Evolutionary conservation across 2,113 vertebrate species (phyloP).

Genomic region (Eolophus roseicapilla): DNA sequence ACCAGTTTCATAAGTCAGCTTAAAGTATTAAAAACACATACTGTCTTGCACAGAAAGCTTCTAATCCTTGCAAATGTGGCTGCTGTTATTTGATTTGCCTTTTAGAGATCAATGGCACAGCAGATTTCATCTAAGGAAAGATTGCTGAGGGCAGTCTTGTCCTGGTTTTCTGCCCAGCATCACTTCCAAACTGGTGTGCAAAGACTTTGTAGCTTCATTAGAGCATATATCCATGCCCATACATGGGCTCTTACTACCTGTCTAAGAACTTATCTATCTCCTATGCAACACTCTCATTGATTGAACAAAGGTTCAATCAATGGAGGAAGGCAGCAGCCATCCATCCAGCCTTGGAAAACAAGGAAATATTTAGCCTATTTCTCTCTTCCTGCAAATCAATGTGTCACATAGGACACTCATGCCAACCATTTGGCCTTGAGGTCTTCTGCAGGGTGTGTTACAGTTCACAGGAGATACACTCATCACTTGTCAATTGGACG

Average conservation of each 20-base stretch:
- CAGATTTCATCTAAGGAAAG: conserved; percentile 40
- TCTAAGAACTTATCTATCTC: neutral
- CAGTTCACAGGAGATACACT: neutral
- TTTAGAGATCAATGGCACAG: conserved; percentile 36
- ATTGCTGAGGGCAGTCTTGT: neutral
- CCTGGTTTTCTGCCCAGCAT: neutral
- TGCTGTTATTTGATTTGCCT: conserved; percentile 57
- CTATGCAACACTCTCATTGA: neutral
- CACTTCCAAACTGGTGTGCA: neutral
- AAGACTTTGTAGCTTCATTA: neutral
- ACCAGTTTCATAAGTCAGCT: conserved; percentile 46
- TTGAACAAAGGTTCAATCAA: neutral
- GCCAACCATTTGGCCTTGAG: neutral
- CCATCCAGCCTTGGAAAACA: neutral
- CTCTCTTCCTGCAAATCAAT: neutral
- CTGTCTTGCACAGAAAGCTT: conserved; percentile 46
- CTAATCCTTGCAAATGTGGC: conserved; percentile 63
- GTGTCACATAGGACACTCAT: neutral
- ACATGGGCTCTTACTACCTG: neutral
- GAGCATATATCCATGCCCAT: neutral
- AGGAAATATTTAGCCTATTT: neutral
- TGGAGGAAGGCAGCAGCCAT: neutral
- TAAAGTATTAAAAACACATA: conserved; percentile 62
- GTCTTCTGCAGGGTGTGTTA: neutral
- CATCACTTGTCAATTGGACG: neutral